These are phyloP conservation scores for Montipora foliosa DNA, from an alignment of 64 coral and sea anemone genomes.

Conservation along the genomic window DNA sequence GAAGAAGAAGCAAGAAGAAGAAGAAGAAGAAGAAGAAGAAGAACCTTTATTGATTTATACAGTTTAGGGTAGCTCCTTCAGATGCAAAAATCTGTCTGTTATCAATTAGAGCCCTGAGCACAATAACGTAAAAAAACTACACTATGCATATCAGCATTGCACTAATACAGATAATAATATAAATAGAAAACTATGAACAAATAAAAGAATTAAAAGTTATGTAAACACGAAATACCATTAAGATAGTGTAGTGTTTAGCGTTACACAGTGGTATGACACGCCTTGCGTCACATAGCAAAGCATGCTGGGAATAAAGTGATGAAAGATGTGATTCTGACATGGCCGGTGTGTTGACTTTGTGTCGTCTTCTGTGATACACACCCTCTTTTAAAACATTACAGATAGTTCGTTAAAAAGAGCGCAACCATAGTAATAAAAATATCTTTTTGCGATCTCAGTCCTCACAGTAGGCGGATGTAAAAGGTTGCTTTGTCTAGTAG, in stretches of 20 bases:
- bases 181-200: constrained; percentile 16
- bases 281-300: no score
- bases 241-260: not conserved
- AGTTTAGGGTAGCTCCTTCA: not conserved
- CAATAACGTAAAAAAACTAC: not conserved
- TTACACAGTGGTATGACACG: no score
- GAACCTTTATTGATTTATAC: not conserved
- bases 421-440: constrained; percentile 48
- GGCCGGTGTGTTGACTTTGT: no score
- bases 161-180: constrained; percentile 10
- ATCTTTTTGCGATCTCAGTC: constrained; percentile 31
- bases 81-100: constrained; percentile 6
- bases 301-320: no score
- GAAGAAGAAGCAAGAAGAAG: no score
- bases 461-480: constrained; percentile 63
- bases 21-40: not conserved
- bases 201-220: not conserved
- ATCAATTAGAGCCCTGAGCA: not conserved
- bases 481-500: constrained; percentile 59
- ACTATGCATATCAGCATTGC: not conserved
- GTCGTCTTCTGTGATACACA: no score
- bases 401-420: constrained; percentile 9
- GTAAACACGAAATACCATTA: constrained; percentile 11
- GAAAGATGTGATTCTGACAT: no score
- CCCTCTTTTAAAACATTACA: no score